Percentiles rank a stretch among this genome's conserved stretches.
These are phyloP conservation scores for Pilophorus perplexus DNA, from an alignment of 2,888 invertebrate genomes.

Conservation along the genomic window DNA sequence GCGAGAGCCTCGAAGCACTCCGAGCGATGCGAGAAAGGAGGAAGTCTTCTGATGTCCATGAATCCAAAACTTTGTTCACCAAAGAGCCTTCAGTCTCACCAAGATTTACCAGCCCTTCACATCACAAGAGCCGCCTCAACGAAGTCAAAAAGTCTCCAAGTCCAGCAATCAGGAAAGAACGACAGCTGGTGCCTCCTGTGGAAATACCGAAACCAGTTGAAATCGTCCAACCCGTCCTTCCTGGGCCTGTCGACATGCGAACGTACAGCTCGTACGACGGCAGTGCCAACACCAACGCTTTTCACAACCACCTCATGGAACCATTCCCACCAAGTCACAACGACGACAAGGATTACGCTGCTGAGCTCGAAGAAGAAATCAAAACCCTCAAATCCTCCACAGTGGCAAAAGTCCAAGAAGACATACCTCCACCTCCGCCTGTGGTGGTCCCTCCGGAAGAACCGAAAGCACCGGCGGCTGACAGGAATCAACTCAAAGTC, in stretches of 20 bases:
- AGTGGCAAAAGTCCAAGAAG: constrained; percentile 41
- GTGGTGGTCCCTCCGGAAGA: constrained; percentile 47
- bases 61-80: constrained; percentile 59
- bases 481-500: constrained; percentile 81
- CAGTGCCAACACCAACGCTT: constrained; percentile 58
- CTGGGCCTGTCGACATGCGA: constrained; percentile 87
- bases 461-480: constrained; percentile 63
- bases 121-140: constrained; percentile 49
- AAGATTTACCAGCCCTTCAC: constrained; percentile 58
- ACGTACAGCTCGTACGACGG: constrained; percentile 71
- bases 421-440: constrained; percentile 44
- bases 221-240: constrained; percentile 58
- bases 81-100: constrained; percentile 59
- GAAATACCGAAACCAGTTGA: constrained; percentile 24
- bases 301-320: constrained; percentile 52
- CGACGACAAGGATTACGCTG: constrained; percentile 59
- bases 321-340: constrained; percentile 62
- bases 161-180: constrained; percentile 52
- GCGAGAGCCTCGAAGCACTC: constrained; percentile 64
- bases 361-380: constrained; percentile 48
- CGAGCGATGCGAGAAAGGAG: constrained; percentile 75
- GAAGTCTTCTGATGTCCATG: constrained; percentile 69
- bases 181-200: constrained; percentile 49
- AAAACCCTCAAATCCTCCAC: constrained; percentile 44
- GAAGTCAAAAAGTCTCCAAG: constrained; percentile 52